These are phyloP conservation scores for Oreortyx pictus DNA, from an alignment of 2,797 vertebrate genomes.

Conservation along the genomic window DNA sequence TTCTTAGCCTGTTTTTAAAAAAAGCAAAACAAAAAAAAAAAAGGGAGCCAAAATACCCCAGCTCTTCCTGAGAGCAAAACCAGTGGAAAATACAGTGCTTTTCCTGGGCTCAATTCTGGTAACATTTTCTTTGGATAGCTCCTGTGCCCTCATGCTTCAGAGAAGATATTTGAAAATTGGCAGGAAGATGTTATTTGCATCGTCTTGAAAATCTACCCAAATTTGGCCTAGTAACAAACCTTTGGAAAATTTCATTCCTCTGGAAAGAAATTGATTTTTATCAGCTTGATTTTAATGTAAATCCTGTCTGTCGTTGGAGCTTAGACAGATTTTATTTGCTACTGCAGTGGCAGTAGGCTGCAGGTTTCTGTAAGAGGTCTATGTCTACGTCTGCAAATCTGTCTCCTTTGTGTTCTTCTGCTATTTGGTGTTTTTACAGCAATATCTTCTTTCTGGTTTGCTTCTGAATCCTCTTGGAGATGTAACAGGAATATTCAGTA, in stretches of 20 bases:
- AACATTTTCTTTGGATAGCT: slow-evolving; percentile 43
- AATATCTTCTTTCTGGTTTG: background rate
- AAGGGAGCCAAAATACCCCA: background rate
- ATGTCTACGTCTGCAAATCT: background rate
- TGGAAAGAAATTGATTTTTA: background rate
- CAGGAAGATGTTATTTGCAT: slow-evolving; percentile 14
- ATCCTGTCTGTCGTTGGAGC: background rate
- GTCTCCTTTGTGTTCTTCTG: background rate
- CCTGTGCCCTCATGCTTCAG: background rate
- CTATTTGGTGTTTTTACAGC: background rate
- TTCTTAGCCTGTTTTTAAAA: background rate
- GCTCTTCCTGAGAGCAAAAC: background rate
- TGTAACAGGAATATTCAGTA: fast-evolving
- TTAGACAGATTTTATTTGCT: background rate
- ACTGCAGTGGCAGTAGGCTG: background rate
- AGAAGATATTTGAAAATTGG: slow-evolving; percentile 40
- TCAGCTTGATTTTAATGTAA: background rate
- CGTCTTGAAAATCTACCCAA: background rate
- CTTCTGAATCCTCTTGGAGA: background rate
- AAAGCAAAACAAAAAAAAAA: background rate
- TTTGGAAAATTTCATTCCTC: background rate
- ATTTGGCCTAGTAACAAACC: slow-evolving; percentile 4
- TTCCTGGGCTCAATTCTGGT: slow-evolving; percentile 25
- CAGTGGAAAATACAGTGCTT: slow-evolving; percentile 48
- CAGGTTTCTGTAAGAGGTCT: background rate